Evolutionary conservation across 2,888 invertebrate species (phyloP).

Genomic region (Conomelus anceps): DNA sequence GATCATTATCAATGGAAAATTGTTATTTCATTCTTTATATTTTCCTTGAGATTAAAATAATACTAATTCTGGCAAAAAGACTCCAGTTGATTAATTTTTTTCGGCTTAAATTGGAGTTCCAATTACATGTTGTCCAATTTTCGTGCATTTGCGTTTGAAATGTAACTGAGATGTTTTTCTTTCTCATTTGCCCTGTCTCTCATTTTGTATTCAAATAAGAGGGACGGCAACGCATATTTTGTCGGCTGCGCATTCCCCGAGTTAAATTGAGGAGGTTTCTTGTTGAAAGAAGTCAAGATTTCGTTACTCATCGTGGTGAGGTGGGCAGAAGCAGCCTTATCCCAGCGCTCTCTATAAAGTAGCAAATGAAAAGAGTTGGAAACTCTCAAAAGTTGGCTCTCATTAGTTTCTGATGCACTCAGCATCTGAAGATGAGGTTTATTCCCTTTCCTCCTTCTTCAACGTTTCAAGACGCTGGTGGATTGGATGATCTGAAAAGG

Average conservation of each 20-base stretch:
- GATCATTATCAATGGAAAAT: too few species aligned
- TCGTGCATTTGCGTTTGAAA: not conserved
- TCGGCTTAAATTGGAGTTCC: not conserved
- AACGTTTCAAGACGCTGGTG: not conserved
- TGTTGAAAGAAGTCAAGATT: not conserved
- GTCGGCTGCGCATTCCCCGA: not conserved
- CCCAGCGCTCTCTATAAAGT: not conserved
- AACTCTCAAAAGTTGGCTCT: not conserved
- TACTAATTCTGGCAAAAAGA: too few species aligned
- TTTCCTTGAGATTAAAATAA: too few species aligned
- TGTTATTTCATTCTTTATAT: too few species aligned
- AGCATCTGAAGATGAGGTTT: not conserved
- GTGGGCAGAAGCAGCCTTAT: not conserved
- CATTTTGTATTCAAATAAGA: not conserved
- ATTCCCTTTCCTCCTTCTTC: not conserved
- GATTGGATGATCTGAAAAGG: not conserved
- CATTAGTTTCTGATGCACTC: not conserved
- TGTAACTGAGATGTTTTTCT: not conserved
- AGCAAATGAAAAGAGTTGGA: not conserved
- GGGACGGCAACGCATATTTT: not conserved
- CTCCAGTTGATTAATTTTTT: not conserved
- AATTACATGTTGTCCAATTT: not conserved
- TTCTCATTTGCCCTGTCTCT: not conserved
- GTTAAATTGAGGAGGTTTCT: not conserved
- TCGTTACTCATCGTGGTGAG: not conserved